A percentile compares a stretch with the other conserved stretches of the same genome.
Evolutionary conservation across 2,888 invertebrate species (phyloP).

Genomic region (Galerucella calmariensis): DNA sequence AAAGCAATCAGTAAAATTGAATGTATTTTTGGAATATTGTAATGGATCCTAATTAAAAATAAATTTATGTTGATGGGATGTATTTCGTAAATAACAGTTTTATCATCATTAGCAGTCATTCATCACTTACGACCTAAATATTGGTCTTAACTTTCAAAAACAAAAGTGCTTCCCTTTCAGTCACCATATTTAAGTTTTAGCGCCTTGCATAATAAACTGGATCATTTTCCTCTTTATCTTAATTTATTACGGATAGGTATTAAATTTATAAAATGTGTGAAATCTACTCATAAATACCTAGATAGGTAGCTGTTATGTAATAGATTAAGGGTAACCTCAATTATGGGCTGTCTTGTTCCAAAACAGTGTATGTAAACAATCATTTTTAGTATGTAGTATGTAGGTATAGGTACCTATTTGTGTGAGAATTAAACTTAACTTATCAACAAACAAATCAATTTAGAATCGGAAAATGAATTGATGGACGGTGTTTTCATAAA

Average conservation of each 20-base stretch:
- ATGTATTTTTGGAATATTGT: background rate
- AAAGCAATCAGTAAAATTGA: background rate
- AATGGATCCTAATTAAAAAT: background rate
- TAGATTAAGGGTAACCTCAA: no score
- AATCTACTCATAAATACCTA: background rate
- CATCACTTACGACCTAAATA: background rate
- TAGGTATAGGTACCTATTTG: background rate
- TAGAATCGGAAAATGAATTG: background rate
- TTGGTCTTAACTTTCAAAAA: background rate
- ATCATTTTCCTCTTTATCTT: background rate
- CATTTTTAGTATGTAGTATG: no score
- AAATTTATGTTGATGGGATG: no score
- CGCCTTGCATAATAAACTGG: background rate
- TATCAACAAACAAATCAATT: background rate
- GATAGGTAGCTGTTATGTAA: background rate
- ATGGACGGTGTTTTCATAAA: constrained; percentile 9
- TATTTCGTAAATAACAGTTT: background rate
- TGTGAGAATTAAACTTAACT: background rate
- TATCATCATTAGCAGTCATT: background rate
- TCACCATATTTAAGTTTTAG: background rate
- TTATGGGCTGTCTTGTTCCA: no score
- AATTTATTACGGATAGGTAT: background rate
- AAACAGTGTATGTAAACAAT: background rate
- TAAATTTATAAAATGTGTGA: background rate
- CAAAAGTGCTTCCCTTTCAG: background rate